Base-by-base conservation (phyloP, 2,797 vertebrate genomes). In the Gadopsis bispinosus region DNA sequence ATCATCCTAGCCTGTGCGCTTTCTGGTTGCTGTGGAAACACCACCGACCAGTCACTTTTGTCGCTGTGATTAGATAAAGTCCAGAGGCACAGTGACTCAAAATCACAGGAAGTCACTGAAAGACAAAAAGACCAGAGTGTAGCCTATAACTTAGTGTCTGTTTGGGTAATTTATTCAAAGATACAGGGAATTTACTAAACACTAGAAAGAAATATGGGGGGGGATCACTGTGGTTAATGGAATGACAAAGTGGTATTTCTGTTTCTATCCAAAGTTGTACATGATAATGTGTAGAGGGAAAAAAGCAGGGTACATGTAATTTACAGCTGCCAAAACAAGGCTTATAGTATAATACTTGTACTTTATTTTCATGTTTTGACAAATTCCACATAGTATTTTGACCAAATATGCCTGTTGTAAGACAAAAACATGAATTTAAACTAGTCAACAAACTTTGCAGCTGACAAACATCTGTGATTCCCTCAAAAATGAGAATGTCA, bases 51-150 rank as follows among this genome's bases (percentile, higher is more conserved):
- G 87, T 97, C 97, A 0, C 92, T 94, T 63, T 88, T 94, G 80
- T 86, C 81, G 29, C 80, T 92, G 84, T 95, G 93, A 82, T 95
- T 92, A 75, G 97, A 97, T 0, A 92, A 89, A 59, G 89, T 93
- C 97, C 97, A 98, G 54, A 91, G 90, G 69, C 97, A 98, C 41
- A 76, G 87, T 37, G 95, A 94, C 77, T 97, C 96, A 53, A 96
- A 95, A 91, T 95, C 84, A 87, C 97, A 98, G 73, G 92, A 92
- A 37, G 80, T 80, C 81, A 91, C 96, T 97, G 91, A 13, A 77
- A 88, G 62, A 83, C 29, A 76, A 26, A 66, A 16, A 64, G 14
- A 59, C 8, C 31, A 37, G 10, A 29, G 19, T 20, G 31, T 10
- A 47, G 58, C 10, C 1, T n/a, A 12, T 19, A 31, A 59, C 47